Evolutionary conservation across 1,140 invertebrate genomes (phyloP).

Genomic region (Drosophila kohkoa): DNA sequence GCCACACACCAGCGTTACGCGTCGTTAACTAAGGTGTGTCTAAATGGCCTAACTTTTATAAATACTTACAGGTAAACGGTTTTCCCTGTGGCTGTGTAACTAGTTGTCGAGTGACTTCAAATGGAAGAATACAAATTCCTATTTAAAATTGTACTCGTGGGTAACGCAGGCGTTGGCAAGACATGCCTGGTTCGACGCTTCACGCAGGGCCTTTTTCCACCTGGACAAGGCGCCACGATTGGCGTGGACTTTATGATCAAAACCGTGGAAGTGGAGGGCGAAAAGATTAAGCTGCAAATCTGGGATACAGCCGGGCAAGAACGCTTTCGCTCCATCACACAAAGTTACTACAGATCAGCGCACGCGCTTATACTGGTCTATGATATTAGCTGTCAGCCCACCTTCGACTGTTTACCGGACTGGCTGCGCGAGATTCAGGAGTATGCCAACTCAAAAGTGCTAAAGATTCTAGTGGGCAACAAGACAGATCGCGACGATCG

Average conservation of each 20-base stretch:
- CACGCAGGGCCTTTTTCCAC: constrained; percentile 96
- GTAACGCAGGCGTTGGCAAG: constrained; percentile 97
- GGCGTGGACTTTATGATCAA: constrained; percentile 99
- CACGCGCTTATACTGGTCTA: constrained; percentile 99
- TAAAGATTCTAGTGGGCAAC: constrained; percentile 97
- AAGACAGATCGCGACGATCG: constrained; percentile 98
- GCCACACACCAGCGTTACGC: constrained; percentile 54
- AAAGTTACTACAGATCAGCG: constrained; percentile 98
- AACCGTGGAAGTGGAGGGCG: constrained; percentile 98
- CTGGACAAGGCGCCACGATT: constrained; percentile 99
- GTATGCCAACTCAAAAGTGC: constrained; percentile 97
- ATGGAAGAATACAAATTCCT: constrained; percentile 99
- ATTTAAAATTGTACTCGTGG: constrained; percentile 98
- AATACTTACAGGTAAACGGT: constrained; percentile 13
- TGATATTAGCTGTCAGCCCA: constrained; percentile 98
- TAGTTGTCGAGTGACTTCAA: not conserved
- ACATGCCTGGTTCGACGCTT: constrained; percentile 96
- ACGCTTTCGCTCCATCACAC: constrained; percentile 96
- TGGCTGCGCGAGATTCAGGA: constrained; percentile 98
- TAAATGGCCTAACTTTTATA: constrained; percentile 36
- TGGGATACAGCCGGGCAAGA: constrained; percentile 96
- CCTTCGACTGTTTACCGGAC: constrained; percentile 97
- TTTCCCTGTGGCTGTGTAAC: not conserved
- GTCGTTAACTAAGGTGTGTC: constrained; percentile 78
- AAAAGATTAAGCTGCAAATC: constrained; percentile 99